Conservation (phyloP, 2,797 vertebrate genomes). For the Micrastur ruficollis region DNA sequence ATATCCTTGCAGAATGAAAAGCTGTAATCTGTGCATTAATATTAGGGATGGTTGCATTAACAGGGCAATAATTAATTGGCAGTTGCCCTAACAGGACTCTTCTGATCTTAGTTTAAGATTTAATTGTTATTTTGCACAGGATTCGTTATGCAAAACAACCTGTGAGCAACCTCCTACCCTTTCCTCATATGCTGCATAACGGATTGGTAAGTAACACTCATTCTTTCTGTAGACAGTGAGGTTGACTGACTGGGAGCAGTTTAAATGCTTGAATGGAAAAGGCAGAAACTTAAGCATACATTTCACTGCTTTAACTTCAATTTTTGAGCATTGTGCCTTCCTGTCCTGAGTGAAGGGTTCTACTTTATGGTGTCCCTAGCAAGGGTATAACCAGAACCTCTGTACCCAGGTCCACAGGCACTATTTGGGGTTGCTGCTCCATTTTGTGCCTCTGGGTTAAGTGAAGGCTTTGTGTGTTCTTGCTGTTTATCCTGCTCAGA, state of each 20-base stretch:
- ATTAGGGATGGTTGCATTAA: not conserved
- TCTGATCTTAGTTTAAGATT: not conserved
- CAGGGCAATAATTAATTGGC: not conserved
- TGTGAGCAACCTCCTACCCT: not conserved
- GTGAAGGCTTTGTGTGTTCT: not conserved
- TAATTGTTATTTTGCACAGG: not conserved
- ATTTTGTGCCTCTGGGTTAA: not conserved
- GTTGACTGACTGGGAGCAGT: not conserved
- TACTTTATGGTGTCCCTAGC: not conserved
- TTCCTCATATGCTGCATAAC: not conserved
- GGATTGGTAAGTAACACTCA: not conserved
- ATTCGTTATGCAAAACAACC: not conserved
- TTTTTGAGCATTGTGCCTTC: not conserved
- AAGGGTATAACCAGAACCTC: not conserved
- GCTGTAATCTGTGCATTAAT: not conserved
- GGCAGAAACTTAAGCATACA: not conserved
- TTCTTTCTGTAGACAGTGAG: not conserved
- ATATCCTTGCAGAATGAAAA: not conserved
- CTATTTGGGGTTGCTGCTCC: not conserved
- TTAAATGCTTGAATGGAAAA: not conserved
- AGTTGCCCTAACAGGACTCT: not conserved
- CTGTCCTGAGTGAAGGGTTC: not conserved
- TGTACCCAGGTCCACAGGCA: not conserved
- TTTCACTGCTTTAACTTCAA: not conserved
- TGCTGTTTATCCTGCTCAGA: not conserved